Conservation (phyloP, 2,888 invertebrate species). For the Trichogramma dendrolimi region DNA sequence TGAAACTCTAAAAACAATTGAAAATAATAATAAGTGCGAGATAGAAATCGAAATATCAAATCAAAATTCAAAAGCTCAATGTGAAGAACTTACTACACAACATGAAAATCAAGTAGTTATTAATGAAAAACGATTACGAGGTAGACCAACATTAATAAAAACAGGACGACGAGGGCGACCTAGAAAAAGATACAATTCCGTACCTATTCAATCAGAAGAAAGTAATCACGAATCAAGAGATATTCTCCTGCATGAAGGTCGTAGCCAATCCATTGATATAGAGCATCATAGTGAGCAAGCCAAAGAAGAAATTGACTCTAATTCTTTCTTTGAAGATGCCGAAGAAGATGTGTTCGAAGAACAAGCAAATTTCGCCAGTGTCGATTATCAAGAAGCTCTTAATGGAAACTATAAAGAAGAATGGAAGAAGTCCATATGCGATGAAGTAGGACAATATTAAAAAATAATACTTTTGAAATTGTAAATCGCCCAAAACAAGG, state of each 20-base stretch:
- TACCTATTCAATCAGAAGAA: background rate
- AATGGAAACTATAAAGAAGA: no score
- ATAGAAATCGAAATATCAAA: background rate
- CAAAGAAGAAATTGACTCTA: no score
- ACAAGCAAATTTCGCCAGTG: slow-evolving; percentile 4
- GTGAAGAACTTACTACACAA: background rate
- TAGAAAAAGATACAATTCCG: slow-evolving; percentile 11
- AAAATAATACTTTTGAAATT: slow-evolving; percentile 2
- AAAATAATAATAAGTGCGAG: background rate
- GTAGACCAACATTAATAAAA: slow-evolving; percentile 20
- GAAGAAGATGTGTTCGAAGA: background rate
- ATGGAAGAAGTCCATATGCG: slow-evolving; percentile 3
- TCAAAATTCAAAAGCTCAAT: background rate
- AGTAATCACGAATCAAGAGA: background rate
- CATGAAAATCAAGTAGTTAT: background rate
- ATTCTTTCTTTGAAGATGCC: no score
- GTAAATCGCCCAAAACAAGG: background rate
- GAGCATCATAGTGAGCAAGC: no score
- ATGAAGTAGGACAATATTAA: slow-evolving; percentile 1
- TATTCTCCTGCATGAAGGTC: no score
- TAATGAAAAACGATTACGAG: slow-evolving; percentile 17
- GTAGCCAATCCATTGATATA: no score
- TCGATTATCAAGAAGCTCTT: background rate
- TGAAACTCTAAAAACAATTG: background rate
- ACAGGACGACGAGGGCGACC: slow-evolving; percentile 20